Percentiles rank a stretch among this genome's conserved stretches.
Conservation (phyloP, 2,113 vertebrate genomes). For the Dromiciops gliroides region DNA sequence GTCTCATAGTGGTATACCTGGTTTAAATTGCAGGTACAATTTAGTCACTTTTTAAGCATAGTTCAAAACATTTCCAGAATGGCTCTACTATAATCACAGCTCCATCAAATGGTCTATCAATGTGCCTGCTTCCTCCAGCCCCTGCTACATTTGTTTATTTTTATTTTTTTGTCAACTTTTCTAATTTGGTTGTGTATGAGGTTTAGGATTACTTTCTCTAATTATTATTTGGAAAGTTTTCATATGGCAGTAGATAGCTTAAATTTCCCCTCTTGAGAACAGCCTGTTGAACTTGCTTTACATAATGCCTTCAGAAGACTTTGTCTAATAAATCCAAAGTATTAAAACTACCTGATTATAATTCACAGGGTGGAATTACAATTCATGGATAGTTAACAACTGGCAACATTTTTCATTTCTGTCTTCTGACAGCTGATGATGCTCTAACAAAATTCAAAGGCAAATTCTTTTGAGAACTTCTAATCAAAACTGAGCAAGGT, state of each 20-base stretch:
- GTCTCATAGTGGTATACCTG: neutral
- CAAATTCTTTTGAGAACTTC: constrained; percentile 51
- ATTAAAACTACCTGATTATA: constrained; percentile 24
- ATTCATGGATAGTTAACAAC: neutral
- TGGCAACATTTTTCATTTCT: neutral
- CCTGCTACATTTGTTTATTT: neutral
- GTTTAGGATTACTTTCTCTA: neutral
- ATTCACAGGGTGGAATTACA: constrained; percentile 39
- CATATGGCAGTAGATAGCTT: neutral
- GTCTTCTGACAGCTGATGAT: constrained; percentile 5
- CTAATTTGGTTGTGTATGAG: neutral
- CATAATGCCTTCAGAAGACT: constrained; percentile 5
- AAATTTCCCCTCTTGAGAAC: constrained; percentile 34
- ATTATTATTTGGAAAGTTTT: neutral
- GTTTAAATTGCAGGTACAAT: neutral
- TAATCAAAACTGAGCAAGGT: constrained; percentile 36
- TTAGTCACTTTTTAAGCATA: neutral
- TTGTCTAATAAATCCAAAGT: constrained; percentile 36
- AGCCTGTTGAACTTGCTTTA: neutral
- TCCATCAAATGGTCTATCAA: neutral
- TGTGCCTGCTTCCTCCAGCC: neutral
- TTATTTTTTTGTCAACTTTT: neutral
- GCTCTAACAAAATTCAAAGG: constrained; percentile 47
- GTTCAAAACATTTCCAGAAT: neutral
- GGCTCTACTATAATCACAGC: neutral